A percentile compares a stretch with the other conserved stretches of the same genome.
Conservation (phyloP, 1,140 invertebrate species). For the Stegodyphus mimosarum region DNA sequence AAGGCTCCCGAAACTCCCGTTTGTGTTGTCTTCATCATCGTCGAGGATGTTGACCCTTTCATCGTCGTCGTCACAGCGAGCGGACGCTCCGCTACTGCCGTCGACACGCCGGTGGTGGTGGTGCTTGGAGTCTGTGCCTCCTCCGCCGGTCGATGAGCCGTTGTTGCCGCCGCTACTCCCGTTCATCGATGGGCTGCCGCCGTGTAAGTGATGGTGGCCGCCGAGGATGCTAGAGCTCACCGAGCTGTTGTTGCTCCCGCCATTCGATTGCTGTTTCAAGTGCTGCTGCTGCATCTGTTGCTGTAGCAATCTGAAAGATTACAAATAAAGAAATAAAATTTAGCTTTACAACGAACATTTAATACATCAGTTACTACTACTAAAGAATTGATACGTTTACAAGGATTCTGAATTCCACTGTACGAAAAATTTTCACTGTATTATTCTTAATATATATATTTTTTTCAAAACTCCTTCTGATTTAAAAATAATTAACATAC, state of each 20-base stretch:
- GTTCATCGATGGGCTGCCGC: constrained; percentile 10
- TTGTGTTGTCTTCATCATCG: constrained; percentile 51
- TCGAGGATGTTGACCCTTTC: constrained; percentile 33
- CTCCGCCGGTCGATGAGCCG: constrained; percentile 12
- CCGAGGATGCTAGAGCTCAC: constrained; percentile 3
- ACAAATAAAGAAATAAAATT: neutral
- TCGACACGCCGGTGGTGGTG: neutral
- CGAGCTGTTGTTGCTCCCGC: constrained; percentile 14
- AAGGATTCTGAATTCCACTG: no score
- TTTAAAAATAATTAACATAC: no score
- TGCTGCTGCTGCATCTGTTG: constrained; percentile 61
- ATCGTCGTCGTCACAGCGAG: neutral
- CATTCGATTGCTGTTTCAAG: constrained; percentile 53
- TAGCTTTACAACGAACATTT: no score
- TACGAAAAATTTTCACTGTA: no score
- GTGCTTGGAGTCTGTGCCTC: neutral
- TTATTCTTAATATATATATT: no score
- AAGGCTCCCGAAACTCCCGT: constrained; percentile 51
- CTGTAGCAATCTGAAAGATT: constrained; percentile 40
- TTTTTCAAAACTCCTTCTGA: no score
- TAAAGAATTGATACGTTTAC: no score
- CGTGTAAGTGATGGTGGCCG: constrained; percentile 13
- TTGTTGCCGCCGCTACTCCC: neutral
- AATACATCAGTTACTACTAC: no score
- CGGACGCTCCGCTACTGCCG: neutral